A percentile compares a stretch with the other conserved stretches of the same genome.
These are phyloP conservation scores for Pollenia griseotomentosa DNA, from an alignment of 2,888 invertebrate species.

Conservation along the genomic window DNA sequence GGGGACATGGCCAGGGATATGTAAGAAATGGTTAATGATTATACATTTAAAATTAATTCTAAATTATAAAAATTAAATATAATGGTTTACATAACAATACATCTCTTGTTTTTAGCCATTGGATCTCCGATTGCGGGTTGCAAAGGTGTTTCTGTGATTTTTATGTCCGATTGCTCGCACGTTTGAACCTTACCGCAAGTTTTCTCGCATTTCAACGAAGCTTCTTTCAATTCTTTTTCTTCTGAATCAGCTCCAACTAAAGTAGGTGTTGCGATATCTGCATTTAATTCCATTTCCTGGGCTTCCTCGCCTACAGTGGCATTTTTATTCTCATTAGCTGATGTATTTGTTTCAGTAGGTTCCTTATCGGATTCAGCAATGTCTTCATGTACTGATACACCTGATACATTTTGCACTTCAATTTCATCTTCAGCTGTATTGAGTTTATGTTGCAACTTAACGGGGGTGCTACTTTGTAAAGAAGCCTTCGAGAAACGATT, in stretches of 20 bases:
- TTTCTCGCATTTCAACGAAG: conserved; percentile 44
- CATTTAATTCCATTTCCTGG: conserved; percentile 39
- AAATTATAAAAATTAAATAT: conserved; percentile 35
- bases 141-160: conserved; percentile 74
- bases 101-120: conserved; percentile 74
- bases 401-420: conserved; percentile 81
- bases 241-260: conserved; percentile 52
- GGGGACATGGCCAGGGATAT: conserved; percentile 4
- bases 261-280: conserved; percentile 20
- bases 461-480: conserved; percentile 80
- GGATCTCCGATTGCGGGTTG: conserved; percentile 74
- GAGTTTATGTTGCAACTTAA: conserved; percentile 76
- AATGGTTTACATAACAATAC: conserved; percentile 76
- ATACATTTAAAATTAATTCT: conserved; percentile 60
- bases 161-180: conserved; percentile 65
- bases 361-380: conserved; percentile 75
- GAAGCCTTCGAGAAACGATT: conserved; percentile 80
- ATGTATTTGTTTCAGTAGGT: conserved; percentile 55
- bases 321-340: conserved; percentile 75
- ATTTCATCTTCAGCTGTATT: conserved; percentile 76
- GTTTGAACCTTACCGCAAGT: conserved; percentile 41
- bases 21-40: conserved; percentile 31
- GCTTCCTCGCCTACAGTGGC: conserved; percentile 56
- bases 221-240: conserved; percentile 50
- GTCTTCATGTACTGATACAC: conserved; percentile 79